These are phyloP conservation scores for Nymphicus hollandicus DNA, from an alignment of 2,113 vertebrate species.

Conservation along the genomic window DNA sequence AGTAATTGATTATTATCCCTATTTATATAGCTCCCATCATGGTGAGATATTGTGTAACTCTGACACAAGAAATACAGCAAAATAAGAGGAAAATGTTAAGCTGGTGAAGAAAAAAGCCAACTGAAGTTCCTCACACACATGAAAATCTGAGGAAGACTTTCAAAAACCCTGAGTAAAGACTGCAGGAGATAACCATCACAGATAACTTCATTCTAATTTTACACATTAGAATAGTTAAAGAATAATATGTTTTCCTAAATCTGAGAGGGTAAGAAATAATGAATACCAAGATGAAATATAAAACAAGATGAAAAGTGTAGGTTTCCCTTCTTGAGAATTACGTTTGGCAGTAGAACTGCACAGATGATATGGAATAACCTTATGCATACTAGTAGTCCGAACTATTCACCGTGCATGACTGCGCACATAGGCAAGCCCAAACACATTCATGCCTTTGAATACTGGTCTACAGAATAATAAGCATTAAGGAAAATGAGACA, in stretches of 20 bases:
- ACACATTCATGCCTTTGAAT: not conserved
- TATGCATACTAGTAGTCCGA: not conserved
- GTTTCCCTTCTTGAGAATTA: not conserved
- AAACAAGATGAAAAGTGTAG: not conserved
- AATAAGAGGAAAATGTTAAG: not conserved
- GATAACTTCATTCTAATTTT: slow-evolving; percentile 20
- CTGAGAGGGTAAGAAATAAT: not conserved
- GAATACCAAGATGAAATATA: not conserved
- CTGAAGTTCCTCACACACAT: not conserved
- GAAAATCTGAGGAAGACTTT: not conserved
- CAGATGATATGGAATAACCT: not conserved
- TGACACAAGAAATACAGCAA: not conserved
- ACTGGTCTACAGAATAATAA: not conserved
- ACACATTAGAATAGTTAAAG: not conserved
- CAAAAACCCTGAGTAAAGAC: not conserved
- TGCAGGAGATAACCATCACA: not conserved
- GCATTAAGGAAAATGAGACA: not conserved
- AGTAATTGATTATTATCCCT: not conserved
- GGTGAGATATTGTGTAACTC: not conserved
- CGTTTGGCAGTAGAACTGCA: not conserved
- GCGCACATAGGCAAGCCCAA: not conserved
- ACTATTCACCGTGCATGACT: not conserved
- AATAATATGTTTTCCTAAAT: not conserved
- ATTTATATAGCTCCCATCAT: not conserved
- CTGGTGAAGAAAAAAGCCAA: not conserved